phyloP scores from a whole-genome alignment of 92 coral and sea anemone species.

The Heliopora coerulea region DNA sequence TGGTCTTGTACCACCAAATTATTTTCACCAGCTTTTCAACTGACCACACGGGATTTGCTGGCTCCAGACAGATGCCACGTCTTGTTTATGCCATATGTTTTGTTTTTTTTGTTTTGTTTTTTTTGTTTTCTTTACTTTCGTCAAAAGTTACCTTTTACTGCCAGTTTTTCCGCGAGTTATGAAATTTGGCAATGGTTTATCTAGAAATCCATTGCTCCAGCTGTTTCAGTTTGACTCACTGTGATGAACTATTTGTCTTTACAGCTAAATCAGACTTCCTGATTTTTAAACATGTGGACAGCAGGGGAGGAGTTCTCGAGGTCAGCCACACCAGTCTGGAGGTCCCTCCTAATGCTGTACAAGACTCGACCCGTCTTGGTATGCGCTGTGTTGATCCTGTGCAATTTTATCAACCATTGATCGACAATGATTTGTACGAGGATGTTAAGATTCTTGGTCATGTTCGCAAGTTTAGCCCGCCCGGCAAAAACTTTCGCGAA shows the following conservation, averaged over 20 bases:
- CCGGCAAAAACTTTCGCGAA: background rate
- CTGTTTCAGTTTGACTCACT: background rate
- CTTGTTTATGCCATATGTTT: too few species aligned
- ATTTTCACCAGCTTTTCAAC: too few species aligned
- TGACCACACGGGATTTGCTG: too few species aligned
- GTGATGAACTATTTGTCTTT: background rate
- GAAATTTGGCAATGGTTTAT: too few species aligned
- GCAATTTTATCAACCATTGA: constrained; percentile 6
- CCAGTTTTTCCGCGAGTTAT: too few species aligned
- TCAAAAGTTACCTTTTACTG: too few species aligned
- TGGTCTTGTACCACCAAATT: too few species aligned
- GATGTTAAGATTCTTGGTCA: constrained; percentile 21
- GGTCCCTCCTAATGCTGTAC: background rate
- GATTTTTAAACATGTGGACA: background rate
- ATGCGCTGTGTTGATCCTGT: background rate
- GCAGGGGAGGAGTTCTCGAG: background rate
- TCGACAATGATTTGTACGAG: constrained; percentile 25
- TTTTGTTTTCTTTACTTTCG: too few species aligned
- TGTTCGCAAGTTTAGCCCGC: background rate
- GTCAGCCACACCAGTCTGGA: background rate
- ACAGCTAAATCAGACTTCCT: background rate
- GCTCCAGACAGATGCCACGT: too few species aligned
- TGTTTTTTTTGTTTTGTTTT: too few species aligned
- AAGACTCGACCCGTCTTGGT: background rate
- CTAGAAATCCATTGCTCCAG: too few species aligned